phyloP scores from a whole-genome alignment of 1,140 invertebrate species.

The Archivesica marissinica region DNA sequence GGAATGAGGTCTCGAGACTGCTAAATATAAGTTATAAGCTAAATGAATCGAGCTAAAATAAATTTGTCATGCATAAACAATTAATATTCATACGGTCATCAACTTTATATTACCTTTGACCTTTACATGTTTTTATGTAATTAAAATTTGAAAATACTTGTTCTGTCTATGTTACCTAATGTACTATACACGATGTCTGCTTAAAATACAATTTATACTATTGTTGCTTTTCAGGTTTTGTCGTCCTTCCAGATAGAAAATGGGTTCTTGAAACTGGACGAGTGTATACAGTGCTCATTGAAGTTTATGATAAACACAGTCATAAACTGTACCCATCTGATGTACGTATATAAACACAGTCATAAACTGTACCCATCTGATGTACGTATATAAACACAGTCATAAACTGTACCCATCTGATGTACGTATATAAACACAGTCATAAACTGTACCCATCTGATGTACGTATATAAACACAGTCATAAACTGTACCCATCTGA shows the following conservation, averaged over 20 bases:
- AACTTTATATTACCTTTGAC: no score
- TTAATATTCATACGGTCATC: no score
- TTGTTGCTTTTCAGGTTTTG: conserved; percentile 75
- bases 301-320: conserved; percentile 89
- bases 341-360: conserved; percentile 86
- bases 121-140: no score
- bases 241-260: conserved; percentile 88
- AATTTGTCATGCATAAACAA: no score
- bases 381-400: conserved; percentile 86
- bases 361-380: conserved; percentile 85
- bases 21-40: no score
- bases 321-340: conserved; percentile 85
- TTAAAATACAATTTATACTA: neutral
- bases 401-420: conserved; percentile 85
- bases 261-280: conserved; percentile 89
- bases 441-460: conserved; percentile 85
- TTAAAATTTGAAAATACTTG: no score
- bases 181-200: no score
- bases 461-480: conserved; percentile 86
- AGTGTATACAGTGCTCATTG: conserved; percentile 89
- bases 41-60: no score
- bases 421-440: conserved; percentile 86
- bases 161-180: no score
- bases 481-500: conserved; percentile 85
- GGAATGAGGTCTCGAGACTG: no score